These are phyloP conservation scores for Otis tarda DNA, from an alignment of 2,113 vertebrate species.

Conservation along the genomic window DNA sequence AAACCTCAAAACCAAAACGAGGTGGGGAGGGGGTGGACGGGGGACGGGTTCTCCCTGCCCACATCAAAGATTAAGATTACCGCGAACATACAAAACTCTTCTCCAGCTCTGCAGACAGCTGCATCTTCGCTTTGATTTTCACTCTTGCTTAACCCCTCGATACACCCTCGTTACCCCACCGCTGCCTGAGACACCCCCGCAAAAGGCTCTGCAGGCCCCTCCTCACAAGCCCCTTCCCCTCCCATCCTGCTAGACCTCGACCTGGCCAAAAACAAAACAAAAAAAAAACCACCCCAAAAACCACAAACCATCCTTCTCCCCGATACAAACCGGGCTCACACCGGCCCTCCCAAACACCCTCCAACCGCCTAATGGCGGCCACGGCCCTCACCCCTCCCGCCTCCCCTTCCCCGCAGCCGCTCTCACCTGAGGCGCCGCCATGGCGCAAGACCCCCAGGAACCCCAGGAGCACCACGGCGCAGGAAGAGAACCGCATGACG, in stretches of 20 bases:
- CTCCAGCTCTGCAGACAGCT: neutral
- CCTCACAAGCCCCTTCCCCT: fast-evolving
- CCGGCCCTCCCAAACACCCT: too few species aligned
- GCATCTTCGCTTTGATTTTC: neutral
- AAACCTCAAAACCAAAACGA: too few species aligned
- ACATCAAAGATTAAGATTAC: neutral
- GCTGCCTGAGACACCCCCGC: too few species aligned
- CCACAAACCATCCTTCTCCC: too few species aligned
- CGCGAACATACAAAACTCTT: neutral
- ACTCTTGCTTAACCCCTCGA: neutral
- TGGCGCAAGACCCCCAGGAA: neutral
- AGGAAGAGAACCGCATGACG: fast-evolving
- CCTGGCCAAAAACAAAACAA: too few species aligned
- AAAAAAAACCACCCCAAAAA: too few species aligned
- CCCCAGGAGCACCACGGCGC: neutral
- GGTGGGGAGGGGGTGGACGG: too few species aligned
- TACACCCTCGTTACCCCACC: neutral
- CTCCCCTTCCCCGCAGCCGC: neutral
- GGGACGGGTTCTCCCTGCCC: neutral
- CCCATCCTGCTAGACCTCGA: fast-evolving
- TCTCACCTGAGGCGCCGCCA: neutral
- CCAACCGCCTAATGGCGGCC: neutral
- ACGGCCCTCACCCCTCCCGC: too few species aligned
- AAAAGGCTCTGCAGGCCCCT: neutral
- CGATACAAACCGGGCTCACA: neutral